Conservation (phyloP, 2,113 vertebrate species). For the Psammodynastes pulverulentus region DNA sequence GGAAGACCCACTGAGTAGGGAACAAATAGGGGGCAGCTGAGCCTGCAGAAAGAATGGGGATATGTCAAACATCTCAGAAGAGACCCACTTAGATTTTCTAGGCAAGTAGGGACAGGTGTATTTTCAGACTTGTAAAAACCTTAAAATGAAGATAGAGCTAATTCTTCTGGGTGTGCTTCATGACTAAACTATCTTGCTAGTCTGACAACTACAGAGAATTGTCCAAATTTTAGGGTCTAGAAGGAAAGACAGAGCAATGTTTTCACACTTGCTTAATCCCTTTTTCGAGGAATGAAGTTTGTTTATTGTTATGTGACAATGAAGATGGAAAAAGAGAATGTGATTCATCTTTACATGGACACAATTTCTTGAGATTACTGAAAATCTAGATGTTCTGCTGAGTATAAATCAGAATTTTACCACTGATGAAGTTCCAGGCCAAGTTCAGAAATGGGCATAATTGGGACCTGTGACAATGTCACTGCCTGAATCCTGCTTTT, state of each 20-base stretch:
- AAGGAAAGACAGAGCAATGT: not conserved
- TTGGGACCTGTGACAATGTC: not conserved
- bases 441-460: not conserved
- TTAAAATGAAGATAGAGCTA: not conserved
- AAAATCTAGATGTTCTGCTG: too few relatives aligned
- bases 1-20: not conserved
- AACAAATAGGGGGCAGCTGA: not conserved
- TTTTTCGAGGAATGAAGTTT: not conserved
- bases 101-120: not conserved
- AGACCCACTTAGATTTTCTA: not conserved
- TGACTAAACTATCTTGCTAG: not conserved
- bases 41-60: not conserved
- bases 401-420: not conserved
- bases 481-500: not conserved
- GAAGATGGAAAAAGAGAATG: too few relatives aligned
- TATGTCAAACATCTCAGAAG: not conserved
- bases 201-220: not conserved
- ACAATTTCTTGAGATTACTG: not conserved
- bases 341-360: not conserved
- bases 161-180: not conserved
- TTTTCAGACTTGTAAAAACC: not conserved
- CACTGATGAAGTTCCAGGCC: not conserved
- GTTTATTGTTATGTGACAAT: not conserved
- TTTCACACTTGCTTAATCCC: not conserved
- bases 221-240: not conserved